Evolutionary conservation across 2,113 vertebrate genomes (phyloP).

Genomic region (Jacana jacana): DNA sequence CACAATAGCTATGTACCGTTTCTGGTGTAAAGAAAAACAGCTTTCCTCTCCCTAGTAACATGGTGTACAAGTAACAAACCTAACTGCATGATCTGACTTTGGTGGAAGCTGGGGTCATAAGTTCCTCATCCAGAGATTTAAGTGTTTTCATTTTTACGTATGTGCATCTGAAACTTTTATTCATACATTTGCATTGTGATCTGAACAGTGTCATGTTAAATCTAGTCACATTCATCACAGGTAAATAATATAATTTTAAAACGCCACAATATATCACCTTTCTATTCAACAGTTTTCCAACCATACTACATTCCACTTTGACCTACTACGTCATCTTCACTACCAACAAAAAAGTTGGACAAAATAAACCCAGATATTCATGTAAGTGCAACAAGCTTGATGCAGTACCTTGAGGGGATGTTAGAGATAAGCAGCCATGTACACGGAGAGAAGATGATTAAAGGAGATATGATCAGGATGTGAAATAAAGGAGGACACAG

Average conservation of each 20-base stretch:
- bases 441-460: background rate
- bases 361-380: background rate
- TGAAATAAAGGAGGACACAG: background rate
- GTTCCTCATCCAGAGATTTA: background rate
- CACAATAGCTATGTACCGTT: background rate
- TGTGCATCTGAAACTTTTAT: background rate
- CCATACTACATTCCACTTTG: background rate
- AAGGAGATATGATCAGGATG: background rate
- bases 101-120: background rate
- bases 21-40: background rate
- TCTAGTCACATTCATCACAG: background rate
- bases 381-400: background rate
- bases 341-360: background rate
- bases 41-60: rapidly evolving
- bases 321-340: background rate
- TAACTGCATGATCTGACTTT: background rate
- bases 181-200: background rate
- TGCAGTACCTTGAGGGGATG: background rate
- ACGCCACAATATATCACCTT: background rate
- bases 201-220: background rate
- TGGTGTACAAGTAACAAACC: background rate
- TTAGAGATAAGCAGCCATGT: background rate
- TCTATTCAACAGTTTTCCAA: background rate
- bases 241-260: background rate
- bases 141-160: background rate